Evolutionary conservation across 2,888 invertebrate species (phyloP), one percentile per base, ranked within the genome.

Genomic region (Fragum sueziense): DNA sequence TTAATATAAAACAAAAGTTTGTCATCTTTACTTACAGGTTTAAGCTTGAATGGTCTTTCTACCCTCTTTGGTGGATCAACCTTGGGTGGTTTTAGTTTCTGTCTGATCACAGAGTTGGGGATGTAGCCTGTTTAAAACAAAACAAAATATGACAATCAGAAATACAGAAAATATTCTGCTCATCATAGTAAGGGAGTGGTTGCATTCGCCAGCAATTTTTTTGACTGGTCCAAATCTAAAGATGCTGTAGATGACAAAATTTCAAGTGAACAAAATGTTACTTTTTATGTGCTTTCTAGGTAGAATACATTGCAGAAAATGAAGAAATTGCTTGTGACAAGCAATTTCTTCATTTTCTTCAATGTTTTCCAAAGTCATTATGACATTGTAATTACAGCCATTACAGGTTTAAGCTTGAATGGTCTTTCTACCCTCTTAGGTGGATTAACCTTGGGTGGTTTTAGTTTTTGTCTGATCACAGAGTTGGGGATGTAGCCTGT

Each of bases 401-500:
- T 54, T 74, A 88, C 88, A 7, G 88, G 87, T 78, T 87, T 87
- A 4, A 87, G 78, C 54, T 80, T 75, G 86, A 86, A 89, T 47
- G 82, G 79, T 37, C 78, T 84, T 33, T 82, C 78, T 22, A 68
- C 14, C 33, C 51, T 29, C 31, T 62, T 22, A 47, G 31, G 65
- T 20, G 41, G 51, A 22, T 80, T 61, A 22, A 77, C 73, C 51
- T 76, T 34, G 22, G 75, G 67, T 34, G 76, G 75, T 51, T 82
- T 82, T n/a, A 88, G 61, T 71, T 85, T 76, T 34, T 79, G 76
- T 17, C 90, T 79, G 29, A 89, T 86, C 54, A 89, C 89, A 68
- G 89, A 90, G 77, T 90, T 90, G 37, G 89, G 89, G 29, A 90
- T 88, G 72, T 87, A 89, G 51, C 89, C 87, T 88, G 70, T 4